phyloP scores from a whole-genome alignment of 1,140 invertebrate genomes.

The Lordiphosa stackelbergi region DNA sequence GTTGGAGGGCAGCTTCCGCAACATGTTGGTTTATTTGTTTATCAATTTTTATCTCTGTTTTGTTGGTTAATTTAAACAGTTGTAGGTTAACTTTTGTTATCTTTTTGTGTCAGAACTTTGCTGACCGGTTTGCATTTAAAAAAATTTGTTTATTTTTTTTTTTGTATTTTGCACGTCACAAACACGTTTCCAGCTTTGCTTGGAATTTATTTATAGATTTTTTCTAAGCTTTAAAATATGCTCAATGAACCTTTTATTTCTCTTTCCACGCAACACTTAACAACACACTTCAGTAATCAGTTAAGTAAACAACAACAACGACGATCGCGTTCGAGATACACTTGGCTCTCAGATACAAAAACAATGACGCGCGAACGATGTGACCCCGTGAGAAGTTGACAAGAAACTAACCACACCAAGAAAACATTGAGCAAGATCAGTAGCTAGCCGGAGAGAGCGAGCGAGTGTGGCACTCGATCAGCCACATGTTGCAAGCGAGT shows the following conservation, averaged over 20 bases:
- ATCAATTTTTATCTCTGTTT: conserved; percentile 38
- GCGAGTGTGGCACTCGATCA: conserved; percentile 12
- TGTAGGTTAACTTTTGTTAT: conserved; percentile 54
- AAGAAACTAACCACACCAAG: conserved; percentile 16
- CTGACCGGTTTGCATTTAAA: conserved; percentile 34
- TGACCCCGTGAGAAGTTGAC: conserved; percentile 10
- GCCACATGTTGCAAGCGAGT: conserved; percentile 21
- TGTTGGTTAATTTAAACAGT: conserved; percentile 40
- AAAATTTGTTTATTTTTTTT: conserved; percentile 17
- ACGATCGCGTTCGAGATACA: conserved; percentile 35
- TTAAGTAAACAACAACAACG: conserved; percentile 48
- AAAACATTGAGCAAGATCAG: conserved; percentile 42
- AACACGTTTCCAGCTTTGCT: conserved; percentile 47
- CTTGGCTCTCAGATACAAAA: conserved; percentile 20
- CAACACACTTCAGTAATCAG: conserved; percentile 65
- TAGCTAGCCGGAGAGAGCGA: conserved; percentile 13
- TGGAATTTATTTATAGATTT: conserved; percentile 56
- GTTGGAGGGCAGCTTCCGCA: conserved; percentile 29
- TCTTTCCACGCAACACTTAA: conserved; percentile 43
- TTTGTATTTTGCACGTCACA: conserved; percentile 44
- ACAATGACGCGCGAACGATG: conserved; percentile 7
- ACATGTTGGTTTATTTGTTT: conserved; percentile 54
- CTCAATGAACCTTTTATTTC: conserved; percentile 60
- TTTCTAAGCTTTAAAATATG: conserved; percentile 35
- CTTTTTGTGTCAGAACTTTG: conserved; percentile 58